These are phyloP conservation scores for Rissa tridactyla DNA, from an alignment of 2,113 vertebrate species.

Conservation along the genomic window DNA sequence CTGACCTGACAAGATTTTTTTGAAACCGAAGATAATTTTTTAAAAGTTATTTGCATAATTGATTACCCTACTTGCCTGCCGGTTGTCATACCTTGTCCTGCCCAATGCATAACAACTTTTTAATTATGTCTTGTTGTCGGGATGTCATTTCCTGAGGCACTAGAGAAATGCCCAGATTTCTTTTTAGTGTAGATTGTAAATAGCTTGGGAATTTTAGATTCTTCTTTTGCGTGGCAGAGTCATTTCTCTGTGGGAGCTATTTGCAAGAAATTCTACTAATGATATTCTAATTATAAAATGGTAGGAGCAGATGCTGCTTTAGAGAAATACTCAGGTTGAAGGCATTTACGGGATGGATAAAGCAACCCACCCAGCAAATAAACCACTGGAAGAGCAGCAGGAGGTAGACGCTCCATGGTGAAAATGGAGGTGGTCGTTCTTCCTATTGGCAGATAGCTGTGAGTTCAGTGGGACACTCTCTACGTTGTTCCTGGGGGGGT, in stretches of 20 bases:
- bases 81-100: background rate
- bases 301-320: slow-evolving; percentile 12
- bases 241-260: background rate
- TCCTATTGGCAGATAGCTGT: background rate
- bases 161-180: background rate
- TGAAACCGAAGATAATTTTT: background rate
- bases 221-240: background rate
- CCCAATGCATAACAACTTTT: background rate
- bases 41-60: background rate
- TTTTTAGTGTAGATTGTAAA: background rate
- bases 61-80: background rate
- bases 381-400: background rate
- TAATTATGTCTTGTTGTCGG: background rate
- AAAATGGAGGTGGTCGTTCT: background rate
- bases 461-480: background rate
- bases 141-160: background rate
- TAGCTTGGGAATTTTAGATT: background rate
- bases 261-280: background rate
- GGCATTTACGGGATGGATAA: background rate
- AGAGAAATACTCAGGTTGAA: background rate
- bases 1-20: background rate
- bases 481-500: background rate
- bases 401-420: background rate
- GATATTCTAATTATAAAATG: slow-evolving; percentile 23
- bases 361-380: background rate